Percentiles rank a stretch among this genome's conserved stretches.
phyloP scores from a whole-genome alignment of 2,888 invertebrate species.

The Muschampia plurimacula region DNA sequence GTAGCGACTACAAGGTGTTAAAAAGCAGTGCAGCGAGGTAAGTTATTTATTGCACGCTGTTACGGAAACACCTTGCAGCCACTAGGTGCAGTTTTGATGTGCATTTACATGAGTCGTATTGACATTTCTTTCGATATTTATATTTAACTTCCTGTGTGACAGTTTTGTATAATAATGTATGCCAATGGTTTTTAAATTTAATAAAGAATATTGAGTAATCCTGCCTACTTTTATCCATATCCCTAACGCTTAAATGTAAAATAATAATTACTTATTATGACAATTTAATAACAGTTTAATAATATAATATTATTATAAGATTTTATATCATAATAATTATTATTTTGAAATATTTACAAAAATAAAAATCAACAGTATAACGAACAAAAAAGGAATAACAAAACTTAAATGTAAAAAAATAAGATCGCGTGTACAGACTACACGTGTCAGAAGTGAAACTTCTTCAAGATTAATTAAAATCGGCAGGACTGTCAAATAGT shows the following conservation, averaged over 20 bases:
- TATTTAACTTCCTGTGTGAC: conserved; percentile 30
- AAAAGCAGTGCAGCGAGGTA: conserved; percentile 42
- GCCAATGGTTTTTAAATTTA: conserved; percentile 28
- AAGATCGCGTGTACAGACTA: no score
- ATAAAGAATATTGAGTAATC: conserved; percentile 20
- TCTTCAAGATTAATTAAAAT: no score
- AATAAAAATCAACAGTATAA: no score
- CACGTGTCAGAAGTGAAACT: no score
- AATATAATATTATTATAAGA: no score
- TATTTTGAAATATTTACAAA: no score
- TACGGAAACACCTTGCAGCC: conserved; percentile 37
- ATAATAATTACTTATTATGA: no score
- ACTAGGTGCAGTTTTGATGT: conserved; percentile 40
- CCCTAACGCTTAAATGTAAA: background rate
- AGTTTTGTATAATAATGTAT: conserved; percentile 20
- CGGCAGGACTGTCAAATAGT: no score
- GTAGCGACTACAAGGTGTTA: conserved; percentile 35
- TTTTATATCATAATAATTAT: no score
- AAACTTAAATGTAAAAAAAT: no score
- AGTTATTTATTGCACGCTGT: conserved; percentile 40
- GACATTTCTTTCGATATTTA: conserved; percentile 29
- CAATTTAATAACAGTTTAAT: no score
- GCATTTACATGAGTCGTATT: conserved; percentile 40
- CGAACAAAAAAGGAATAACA: no score
- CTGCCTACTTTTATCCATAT: background rate